Conservation (phyloP, 2,113 vertebrate genomes). For the Blennius ocellaris region DNA sequence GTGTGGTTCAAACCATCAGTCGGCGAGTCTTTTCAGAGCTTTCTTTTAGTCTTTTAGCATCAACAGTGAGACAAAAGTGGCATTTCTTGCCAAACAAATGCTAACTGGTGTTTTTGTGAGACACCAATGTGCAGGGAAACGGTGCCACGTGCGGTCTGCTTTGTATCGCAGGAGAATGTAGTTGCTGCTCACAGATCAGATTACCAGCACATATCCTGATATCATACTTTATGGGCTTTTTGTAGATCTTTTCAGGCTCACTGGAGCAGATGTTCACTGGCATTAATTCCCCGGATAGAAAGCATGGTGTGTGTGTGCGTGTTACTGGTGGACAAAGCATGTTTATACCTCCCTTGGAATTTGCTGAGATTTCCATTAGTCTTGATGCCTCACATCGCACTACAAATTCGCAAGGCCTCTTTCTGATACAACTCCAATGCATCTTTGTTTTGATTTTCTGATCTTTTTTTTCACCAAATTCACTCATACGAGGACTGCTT, state of each 20-base stretch:
- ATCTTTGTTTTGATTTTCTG: conserved; percentile 5
- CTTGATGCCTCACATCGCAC: conserved; percentile 18
- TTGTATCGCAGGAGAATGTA: background rate
- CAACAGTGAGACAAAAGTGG: background rate
- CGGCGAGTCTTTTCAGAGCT: too few relatives aligned
- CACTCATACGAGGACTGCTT: background rate
- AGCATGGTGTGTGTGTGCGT: conserved; percentile 8
- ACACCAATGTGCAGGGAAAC: background rate
- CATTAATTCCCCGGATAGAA: conserved; percentile 12
- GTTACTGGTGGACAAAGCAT: conserved; percentile 28
- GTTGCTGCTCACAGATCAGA: conserved; percentile 3
- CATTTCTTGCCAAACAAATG: background rate
- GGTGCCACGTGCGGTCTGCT: background rate
- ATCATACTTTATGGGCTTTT: background rate
- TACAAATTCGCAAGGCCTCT: background rate
- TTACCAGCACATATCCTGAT: background rate
- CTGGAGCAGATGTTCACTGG: conserved; percentile 38
- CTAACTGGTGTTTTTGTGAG: background rate
- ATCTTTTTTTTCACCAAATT: conserved; percentile 7
- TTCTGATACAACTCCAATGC: background rate
- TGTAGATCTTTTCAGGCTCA: background rate
- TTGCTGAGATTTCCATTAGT: conserved; percentile 26
- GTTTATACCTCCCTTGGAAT: conserved; percentile 25
- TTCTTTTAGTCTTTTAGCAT: background rate
- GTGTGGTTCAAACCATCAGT: background rate